Base-by-base conservation (phyloP, 2,888 invertebrate species). In the Macrosiphum euphorbiae region DNA sequence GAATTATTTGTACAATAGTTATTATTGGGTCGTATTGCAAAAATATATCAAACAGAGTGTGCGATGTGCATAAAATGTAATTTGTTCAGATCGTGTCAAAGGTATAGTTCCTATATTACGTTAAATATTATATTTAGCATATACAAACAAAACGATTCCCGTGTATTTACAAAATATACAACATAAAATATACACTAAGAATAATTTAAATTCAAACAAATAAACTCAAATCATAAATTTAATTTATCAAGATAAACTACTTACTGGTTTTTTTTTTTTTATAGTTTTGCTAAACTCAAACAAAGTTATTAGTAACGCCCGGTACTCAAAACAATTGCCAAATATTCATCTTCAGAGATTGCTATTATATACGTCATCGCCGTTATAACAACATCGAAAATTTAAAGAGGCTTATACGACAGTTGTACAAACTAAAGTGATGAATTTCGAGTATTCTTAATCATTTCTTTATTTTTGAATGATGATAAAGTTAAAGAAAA, bases 281-380 rank as follows among this genome's bases (percentile, higher is more conserved):
- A 28, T 55, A 52, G 67, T 67, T 67, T 67, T 67, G 1, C 35
- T 20, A 78, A 78, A 78, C 35, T 35, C 24, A 35, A 35, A 35
- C 78, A 78, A 78, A 78, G 78, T 78, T 78, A 78, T 78, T 41
- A 28, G 89, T 58, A 58, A 89, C 44, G 20, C 35, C 35, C 78
- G 35, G 78, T 78, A 78, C 16, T 86, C 86, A 28, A 86, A 86
- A 86, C 47, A 35, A 78, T 35, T 35, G 3, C 35, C 78, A 78
- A 86, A 86, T 86, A 86, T 86, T 55, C 35, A 35, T 88, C 88
- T 88, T 35, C 35, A 24, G 26, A 35, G 52, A 88, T 88, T 52
- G 16, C 88, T 20, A 88, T 52, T 47, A 5, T n/a, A 35, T 78
- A 78, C 88, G 52, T 88, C 88, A 52, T 52, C 52, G 88, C 55